phyloP scores from a whole-genome alignment of 2,888 invertebrate species.

The Gryllus longicercus region DNA sequence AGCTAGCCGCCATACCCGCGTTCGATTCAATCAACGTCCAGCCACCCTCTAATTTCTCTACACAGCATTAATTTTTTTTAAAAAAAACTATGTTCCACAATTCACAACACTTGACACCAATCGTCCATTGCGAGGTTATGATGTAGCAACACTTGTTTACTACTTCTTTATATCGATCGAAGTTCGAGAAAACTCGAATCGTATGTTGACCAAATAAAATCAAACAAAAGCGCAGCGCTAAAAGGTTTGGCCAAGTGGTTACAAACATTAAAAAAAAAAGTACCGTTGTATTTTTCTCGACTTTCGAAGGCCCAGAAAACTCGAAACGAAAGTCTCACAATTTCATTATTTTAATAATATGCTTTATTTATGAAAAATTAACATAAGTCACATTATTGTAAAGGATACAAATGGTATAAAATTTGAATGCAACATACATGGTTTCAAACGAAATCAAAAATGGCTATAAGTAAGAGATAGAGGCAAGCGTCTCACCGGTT shows the following conservation, averaged over 20 bases:
- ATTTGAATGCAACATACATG: too few relatives aligned
- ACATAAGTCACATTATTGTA: too few relatives aligned
- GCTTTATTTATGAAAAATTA: too few relatives aligned
- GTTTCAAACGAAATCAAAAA: too few relatives aligned
- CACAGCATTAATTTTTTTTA: background rate
- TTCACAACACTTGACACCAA: conserved; percentile 17
- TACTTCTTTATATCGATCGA: conserved; percentile 4
- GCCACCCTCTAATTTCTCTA: background rate
- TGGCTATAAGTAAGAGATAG: too few relatives aligned
- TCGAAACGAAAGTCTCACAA: too few relatives aligned
- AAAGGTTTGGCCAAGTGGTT: background rate
- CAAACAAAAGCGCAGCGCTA: conserved; percentile 1
- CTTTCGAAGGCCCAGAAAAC: too few relatives aligned
- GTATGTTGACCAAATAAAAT: background rate
- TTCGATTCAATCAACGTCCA: background rate
- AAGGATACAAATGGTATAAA: too few relatives aligned
- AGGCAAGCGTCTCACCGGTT: too few relatives aligned
- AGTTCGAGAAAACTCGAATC: conserved; percentile 4
- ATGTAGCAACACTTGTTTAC: conserved; percentile 17
- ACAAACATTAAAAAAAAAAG: background rate
- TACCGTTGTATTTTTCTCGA: too few relatives aligned
- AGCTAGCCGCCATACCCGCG: conserved; percentile 6
- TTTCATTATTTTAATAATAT: too few relatives aligned
- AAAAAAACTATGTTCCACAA: background rate
- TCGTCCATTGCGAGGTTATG: conserved; percentile 17